Conservation (phyloP, 2,113 vertebrate genomes). For the Bujurquina vittata region DNA sequence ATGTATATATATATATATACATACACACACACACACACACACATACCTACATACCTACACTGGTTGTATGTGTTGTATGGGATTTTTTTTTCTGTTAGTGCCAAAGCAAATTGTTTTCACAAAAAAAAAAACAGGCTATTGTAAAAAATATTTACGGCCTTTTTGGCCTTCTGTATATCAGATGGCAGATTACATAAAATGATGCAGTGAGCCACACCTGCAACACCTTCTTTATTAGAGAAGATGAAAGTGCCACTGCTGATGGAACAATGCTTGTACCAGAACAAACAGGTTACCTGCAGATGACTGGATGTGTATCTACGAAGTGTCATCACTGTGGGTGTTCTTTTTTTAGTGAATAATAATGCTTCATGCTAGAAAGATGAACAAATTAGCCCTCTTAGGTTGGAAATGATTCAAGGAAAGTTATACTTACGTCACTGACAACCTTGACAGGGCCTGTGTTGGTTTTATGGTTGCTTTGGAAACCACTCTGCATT, state of each 20-base stretch:
- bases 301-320: not conserved
- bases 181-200: not conserved
- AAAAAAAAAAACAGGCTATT: not conserved
- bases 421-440: slow-evolving; percentile 15
- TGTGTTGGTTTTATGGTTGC: slow-evolving; percentile 15
- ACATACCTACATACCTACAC: too few relatives aligned
- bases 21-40: too few relatives aligned
- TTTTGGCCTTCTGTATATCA: not conserved
- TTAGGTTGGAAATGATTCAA: not conserved
- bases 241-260: not conserved
- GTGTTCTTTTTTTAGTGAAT: not conserved
- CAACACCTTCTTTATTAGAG: slow-evolving; percentile 4
- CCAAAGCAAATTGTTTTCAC: too few relatives aligned
- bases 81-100: too few relatives aligned
- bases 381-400: not conserved
- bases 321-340: not conserved
- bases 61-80: too few relatives aligned
- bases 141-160: not conserved
- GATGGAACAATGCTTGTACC: not conserved
- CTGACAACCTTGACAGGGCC: slow-evolving; percentile 12
- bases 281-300: not conserved
- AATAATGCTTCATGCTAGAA: not conserved
- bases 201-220: not conserved
- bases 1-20: too few relatives aligned
- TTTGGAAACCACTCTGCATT: slow-evolving; percentile 20